Percentiles rank a stretch among this genome's conserved stretches.
Conservation (phyloP, 2,888 invertebrate genomes). For the Stenotaenia linearis region DNA sequence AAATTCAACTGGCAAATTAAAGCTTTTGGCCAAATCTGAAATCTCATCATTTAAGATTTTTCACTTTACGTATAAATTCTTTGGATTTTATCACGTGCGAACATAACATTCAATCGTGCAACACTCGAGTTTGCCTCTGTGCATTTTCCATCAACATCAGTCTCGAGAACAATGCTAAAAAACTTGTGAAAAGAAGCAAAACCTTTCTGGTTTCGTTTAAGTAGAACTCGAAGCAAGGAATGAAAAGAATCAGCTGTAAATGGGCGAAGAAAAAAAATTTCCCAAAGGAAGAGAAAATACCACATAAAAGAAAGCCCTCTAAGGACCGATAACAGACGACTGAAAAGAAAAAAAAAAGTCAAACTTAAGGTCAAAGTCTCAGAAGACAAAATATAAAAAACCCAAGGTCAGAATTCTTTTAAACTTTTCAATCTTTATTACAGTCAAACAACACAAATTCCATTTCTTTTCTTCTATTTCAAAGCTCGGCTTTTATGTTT, state of each 20-base stretch:
- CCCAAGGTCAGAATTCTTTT: not conserved
- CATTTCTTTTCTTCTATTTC: not conserved
- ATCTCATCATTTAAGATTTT: too few species aligned
- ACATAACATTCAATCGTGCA: not conserved
- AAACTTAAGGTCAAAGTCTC: not conserved
- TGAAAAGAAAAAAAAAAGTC: not conserved
- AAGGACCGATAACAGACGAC: conserved; percentile 16
- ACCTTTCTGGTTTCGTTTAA: not conserved
- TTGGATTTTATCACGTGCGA: not conserved
- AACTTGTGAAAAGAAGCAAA: not conserved
- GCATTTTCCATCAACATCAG: conserved; percentile 8
- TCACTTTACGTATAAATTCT: conserved; percentile 4
- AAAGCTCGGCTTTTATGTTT: not conserved
- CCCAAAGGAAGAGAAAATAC: not conserved
- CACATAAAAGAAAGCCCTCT: not conserved
- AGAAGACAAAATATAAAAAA: not conserved
- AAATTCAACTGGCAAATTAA: not conserved
- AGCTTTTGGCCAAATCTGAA: too few species aligned
- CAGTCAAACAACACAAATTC: not conserved
- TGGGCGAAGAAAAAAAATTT: not conserved
- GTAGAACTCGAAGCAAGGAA: not conserved
- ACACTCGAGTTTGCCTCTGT: not conserved
- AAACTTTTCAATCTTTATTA: not conserved
- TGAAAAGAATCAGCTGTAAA: not conserved
- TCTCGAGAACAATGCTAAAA: not conserved